Base-by-base conservation (phyloP, 2,797 vertebrate species). In the Tragelaphus eurycerus region DNA sequence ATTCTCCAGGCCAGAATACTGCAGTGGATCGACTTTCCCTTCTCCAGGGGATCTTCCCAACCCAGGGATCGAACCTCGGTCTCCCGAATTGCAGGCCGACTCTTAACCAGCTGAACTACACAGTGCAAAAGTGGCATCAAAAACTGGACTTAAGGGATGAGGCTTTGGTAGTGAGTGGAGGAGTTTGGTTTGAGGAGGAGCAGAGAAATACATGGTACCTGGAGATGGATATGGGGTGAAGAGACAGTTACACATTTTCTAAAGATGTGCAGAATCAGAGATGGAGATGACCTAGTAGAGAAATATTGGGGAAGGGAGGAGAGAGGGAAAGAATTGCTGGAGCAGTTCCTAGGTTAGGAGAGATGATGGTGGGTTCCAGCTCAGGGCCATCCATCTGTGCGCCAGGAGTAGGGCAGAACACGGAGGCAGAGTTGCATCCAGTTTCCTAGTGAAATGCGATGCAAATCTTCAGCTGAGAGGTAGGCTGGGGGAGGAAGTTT, bases 121-220 rank as follows among this genome's bases (percentile, higher is more conserved):
- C 0, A 0, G 31, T 0, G 0, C 27, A 16, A 10, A 17, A 6
- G 19, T 46, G 55, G 11, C 11, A 62, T 76, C 27, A 54, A n/a
- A 81, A 82, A 34, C 11, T 34, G 86, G 57, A 38, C 12, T 23
- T 50, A 34, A 55, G 14, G 16, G 11, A 52, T 23, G 85, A 81
- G 59, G 16, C 9, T 46, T n/a, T 34, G n/a, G 5, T 25, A 21
- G 8, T 17, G 43, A 27, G 13, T n/a, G 4, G 50, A 86, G 25
- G 25, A 8, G 25, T 14, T 78, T 86, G 67, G 29, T 78, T 43
- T 55, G 29, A 64, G 38, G 31, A 9, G 31, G 4, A 31, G 13
- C 0, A 2, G 7, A 57, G 27, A 23, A 31, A 31, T 50, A 19
- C 31, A 12, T 38, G 27, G 17, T 55, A 25, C 50, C 13, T 15